A percentile compares a stretch with the other conserved stretches of the same genome.
Conservation (phyloP, 2,797 vertebrate genomes). For the Coregonus sp. region DNA sequence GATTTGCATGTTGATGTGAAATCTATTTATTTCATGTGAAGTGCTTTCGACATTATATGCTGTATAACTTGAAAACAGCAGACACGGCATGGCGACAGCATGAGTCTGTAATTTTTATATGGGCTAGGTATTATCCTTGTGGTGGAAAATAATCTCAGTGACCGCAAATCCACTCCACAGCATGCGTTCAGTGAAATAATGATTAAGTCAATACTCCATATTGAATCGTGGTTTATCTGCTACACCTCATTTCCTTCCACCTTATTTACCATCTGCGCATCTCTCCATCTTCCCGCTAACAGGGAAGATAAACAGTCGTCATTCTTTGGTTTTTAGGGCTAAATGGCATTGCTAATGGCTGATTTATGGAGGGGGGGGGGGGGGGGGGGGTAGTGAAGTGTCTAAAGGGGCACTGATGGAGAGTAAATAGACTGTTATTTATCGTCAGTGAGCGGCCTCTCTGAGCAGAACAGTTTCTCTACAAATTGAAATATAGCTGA, state of each 20-base stretch:
- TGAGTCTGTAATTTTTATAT: conserved; percentile 31
- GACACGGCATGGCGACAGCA: not conserved
- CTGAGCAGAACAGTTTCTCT: conserved; percentile 98
- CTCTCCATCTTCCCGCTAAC: conserved; percentile 84
- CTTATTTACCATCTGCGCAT: conserved; percentile 87
- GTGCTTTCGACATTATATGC: not conserved
- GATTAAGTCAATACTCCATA: conserved; percentile 17
- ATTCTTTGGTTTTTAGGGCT: conserved; percentile 89
- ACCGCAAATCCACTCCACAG: conserved; percentile 30
- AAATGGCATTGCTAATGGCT: conserved; percentile 96
- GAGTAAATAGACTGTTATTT: conserved; percentile 99
- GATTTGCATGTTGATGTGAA: not conserved
- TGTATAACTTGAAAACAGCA: not conserved
- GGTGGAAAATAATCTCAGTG: conserved; percentile 10
- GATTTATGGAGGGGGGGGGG: conserved; percentile 95
- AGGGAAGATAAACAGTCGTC: conserved; percentile 91
- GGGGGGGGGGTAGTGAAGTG: conserved; percentile 79
- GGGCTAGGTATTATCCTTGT: conserved; percentile 39
- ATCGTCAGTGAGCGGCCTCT: conserved; percentile 96
- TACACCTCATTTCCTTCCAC: conserved; percentile 84
- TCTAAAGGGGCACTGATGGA: conserved; percentile 76
- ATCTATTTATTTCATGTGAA: not conserved
- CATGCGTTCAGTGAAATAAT: conserved; percentile 37
- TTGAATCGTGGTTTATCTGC: conserved; percentile 47
- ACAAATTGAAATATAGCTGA: conserved; percentile 99